A percentile compares a stretch with the other conserved stretches of the same genome.
phyloP scores from a whole-genome alignment of 2,113 vertebrate species.

The Zeus faber region DNA sequence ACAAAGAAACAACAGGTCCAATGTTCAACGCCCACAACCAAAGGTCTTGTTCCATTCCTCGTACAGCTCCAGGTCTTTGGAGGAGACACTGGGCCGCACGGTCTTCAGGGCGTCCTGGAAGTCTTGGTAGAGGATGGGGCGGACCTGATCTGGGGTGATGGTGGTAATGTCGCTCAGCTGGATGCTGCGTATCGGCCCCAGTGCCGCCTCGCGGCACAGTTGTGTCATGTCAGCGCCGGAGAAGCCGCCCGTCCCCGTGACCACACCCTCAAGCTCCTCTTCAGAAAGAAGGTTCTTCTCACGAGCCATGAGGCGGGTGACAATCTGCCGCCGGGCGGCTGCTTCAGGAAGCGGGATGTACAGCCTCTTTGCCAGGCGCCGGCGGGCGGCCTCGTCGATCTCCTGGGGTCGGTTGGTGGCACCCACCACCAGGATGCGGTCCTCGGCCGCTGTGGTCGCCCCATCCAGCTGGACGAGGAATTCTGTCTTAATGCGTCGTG shows the following conservation, averaged over 20 bases:
- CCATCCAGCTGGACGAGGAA: constrained; percentile 97
- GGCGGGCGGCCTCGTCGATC: constrained; percentile 92
- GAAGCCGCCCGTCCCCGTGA: constrained; percentile 80
- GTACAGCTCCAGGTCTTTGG: constrained; percentile 87
- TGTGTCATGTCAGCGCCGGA: constrained; percentile 97
- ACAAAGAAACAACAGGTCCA: neutral
- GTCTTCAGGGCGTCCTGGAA: constrained; percentile 87
- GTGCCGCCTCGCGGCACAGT: constrained; percentile 90
- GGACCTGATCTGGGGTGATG: constrained; percentile 85
- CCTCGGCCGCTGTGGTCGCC: constrained; percentile 87
- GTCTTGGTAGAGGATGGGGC: constrained; percentile 82
- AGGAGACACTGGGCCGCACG: constrained; percentile 87
- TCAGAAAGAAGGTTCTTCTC: constrained; percentile 80
- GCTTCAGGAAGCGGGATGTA: constrained; percentile 92
- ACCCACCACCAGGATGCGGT: constrained; percentile 92
- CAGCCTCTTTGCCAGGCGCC: constrained; percentile 87
- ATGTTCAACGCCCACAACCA: constrained; percentile 84
- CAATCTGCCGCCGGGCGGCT: constrained; percentile 84
- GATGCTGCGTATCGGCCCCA: constrained; percentile 93
- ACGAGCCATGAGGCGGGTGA: constrained; percentile 80
- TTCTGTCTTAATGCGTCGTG: constrained; percentile 93
- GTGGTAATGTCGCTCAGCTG: constrained; percentile 84
- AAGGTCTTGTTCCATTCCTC: constrained; percentile 93
- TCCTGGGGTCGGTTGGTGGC: constrained; percentile 96
- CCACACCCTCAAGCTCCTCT: constrained; percentile 78